A percentile compares a stretch with the other conserved stretches of the same genome.
Conservation (phyloP, 2,888 invertebrate genomes). For the Protophormia terraenovae region DNA sequence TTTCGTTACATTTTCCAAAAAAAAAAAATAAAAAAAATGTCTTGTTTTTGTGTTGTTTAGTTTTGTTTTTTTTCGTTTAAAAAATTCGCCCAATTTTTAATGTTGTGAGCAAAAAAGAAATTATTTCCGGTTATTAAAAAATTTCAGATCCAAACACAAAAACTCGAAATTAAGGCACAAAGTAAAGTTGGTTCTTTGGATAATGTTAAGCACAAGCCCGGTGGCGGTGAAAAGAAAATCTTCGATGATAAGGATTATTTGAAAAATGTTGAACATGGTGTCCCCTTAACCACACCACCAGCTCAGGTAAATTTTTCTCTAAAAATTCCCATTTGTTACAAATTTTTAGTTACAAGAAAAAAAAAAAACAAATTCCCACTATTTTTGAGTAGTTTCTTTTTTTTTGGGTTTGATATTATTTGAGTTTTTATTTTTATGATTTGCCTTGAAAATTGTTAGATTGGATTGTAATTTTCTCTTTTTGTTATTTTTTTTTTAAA, state of each 20-base stretch:
- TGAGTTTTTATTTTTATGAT: slow-evolving; percentile 12
- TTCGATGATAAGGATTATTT: slow-evolving; percentile 96
- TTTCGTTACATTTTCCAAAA: not conserved
- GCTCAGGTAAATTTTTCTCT: slow-evolving; percentile 82
- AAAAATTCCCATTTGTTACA: slow-evolving; percentile 9
- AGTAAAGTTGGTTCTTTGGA: slow-evolving; percentile 96
- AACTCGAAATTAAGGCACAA: slow-evolving; percentile 94
- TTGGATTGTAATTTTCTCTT: not conserved
- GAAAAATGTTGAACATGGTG: slow-evolving; percentile 87
- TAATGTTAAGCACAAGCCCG: slow-evolving; percentile 93
- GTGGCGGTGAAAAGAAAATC: slow-evolving; percentile 96
- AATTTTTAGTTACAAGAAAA: slow-evolving; percentile 1
- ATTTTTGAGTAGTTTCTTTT: slow-evolving; percentile 17
- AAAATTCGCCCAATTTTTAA: slow-evolving; percentile 12
- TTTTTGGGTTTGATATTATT: slow-evolving; percentile 1
- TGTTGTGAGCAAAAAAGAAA: slow-evolving; percentile 8
- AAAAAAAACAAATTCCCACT: slow-evolving; percentile 27
- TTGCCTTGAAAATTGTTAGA: not conserved
- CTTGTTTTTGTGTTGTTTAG: slow-evolving; percentile 6
- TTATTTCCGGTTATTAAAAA: slow-evolving; percentile 64
- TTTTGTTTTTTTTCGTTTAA: not conserved
- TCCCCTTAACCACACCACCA: slow-evolving; percentile 83
- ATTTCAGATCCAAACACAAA: slow-evolving; percentile 92
- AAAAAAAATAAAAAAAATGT: not conserved
- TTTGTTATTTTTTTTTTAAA: slow-evolving; percentile 1